These are phyloP conservation scores for Druon quercuslanigerum DNA, from an alignment of 1,140 invertebrate genomes.

Conservation along the genomic window DNA sequence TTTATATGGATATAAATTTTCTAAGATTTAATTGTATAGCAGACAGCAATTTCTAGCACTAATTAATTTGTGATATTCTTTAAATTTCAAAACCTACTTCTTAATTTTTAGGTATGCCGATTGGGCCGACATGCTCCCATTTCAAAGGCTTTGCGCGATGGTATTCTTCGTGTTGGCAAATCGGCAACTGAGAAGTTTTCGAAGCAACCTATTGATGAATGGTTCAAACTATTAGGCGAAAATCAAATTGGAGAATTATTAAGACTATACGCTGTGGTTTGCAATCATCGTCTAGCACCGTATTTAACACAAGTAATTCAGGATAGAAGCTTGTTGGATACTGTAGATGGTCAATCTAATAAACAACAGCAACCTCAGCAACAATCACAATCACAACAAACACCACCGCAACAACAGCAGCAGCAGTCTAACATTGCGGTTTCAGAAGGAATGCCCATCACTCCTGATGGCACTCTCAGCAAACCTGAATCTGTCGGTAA, in stretches of 20 bases:
- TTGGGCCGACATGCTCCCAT: constrained; percentile 93
- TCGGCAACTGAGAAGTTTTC: constrained; percentile 76
- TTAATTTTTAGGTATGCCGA: constrained; percentile 81
- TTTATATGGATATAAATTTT: not conserved
- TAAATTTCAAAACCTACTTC: not conserved
- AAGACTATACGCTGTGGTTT: constrained; percentile 90
- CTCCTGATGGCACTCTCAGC: constrained; percentile 70
- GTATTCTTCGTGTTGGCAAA: constrained; percentile 91
- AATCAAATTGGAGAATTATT: constrained; percentile 87
- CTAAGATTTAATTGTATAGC: no score
- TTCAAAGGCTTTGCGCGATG: constrained; percentile 88
- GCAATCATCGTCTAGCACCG: constrained; percentile 87
- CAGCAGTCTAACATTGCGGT: constrained; percentile 60
- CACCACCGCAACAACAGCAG: constrained; percentile 60
- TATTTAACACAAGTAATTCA: constrained; percentile 87
- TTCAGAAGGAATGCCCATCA: constrained; percentile 70
- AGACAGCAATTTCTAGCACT: no score
- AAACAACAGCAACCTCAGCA: constrained; percentile 54
- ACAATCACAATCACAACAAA: constrained; percentile 61
- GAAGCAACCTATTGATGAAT: constrained; percentile 90
- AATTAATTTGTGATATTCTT: constrained; percentile 34
- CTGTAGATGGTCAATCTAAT: constrained; percentile 63
- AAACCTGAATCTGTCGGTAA: constrained; percentile 69
- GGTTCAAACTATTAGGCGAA: constrained; percentile 91
- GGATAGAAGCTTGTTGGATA: constrained; percentile 88